phyloP scores from a whole-genome alignment of 2,888 invertebrate species.

The Eubasilissa splendida region DNA sequence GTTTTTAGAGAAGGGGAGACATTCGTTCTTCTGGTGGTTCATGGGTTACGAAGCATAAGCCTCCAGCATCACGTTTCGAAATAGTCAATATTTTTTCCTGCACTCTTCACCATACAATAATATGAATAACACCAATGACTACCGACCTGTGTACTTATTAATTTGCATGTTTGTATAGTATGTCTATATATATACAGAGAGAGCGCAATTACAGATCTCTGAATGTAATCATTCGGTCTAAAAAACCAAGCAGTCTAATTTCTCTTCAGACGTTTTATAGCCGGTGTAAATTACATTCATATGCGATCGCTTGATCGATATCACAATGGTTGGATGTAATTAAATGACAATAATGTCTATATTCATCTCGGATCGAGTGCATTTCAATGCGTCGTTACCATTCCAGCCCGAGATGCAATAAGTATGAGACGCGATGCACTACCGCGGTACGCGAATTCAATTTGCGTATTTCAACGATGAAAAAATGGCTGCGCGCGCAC shows the following conservation, averaged over 20 bases:
- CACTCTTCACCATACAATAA: too few species aligned
- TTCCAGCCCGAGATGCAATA: conserved; percentile 39
- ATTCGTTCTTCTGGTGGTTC: too few species aligned
- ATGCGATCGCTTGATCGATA: background rate
- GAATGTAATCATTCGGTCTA: background rate
- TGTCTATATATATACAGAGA: background rate
- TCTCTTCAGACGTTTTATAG: background rate
- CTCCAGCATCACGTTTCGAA: too few species aligned
- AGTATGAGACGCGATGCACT: conserved; percentile 15
- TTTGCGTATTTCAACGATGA: conserved; percentile 51
- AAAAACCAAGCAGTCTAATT: conserved; percentile 4
- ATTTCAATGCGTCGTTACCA: conserved; percentile 53
- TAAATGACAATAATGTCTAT: conserved; percentile 51
- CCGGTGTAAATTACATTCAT: conserved; percentile 11
- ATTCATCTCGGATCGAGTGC: conserved; percentile 38
- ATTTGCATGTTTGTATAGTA: too few species aligned
- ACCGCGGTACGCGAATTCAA: conserved; percentile 49
- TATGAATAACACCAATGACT: too few species aligned
- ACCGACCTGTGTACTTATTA: too few species aligned
- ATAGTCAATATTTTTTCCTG: too few species aligned
- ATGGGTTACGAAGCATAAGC: too few species aligned
- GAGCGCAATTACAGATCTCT: background rate
- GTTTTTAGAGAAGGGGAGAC: too few species aligned
- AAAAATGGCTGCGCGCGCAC: conserved; percentile 49
- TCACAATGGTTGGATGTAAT: conserved; percentile 27